Conservation (phyloP, 2,113 vertebrate species). For the Spizaetus ornatus region DNA sequence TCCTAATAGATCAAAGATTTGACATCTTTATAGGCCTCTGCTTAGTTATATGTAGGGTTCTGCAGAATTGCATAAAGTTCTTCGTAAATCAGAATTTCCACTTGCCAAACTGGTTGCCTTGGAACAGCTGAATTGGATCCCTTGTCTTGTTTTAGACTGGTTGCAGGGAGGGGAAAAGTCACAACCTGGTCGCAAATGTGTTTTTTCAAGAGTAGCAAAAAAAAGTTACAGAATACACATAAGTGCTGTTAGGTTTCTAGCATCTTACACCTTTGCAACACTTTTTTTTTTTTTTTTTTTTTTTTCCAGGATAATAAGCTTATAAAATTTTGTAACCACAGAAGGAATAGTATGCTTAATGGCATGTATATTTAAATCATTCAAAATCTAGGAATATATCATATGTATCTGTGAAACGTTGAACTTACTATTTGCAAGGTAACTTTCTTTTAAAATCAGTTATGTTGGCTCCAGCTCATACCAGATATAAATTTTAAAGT, state of each 20-base stretch:
- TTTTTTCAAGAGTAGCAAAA: neutral
- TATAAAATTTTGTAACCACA: neutral
- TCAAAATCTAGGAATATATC: neutral
- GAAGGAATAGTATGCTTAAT: neutral
- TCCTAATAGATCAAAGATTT: neutral
- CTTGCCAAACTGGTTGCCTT: neutral
- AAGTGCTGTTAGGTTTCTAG: neutral
- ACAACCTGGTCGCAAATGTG: neutral
- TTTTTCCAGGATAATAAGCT: neutral
- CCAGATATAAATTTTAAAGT: neutral
- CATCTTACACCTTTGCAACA: neutral
- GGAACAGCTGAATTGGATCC: neutral
- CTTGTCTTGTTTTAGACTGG: neutral
- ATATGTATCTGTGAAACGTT: neutral
- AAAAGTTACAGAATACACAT: neutral
- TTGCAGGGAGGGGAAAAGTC: neutral
- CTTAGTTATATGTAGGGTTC: neutral
- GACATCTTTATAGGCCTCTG: neutral
- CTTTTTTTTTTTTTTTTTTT: neutral
- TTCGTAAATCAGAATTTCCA: neutral
- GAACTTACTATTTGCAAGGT: neutral
- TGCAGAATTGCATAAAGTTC: neutral
- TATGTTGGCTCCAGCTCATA: neutral
- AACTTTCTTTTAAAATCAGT: neutral
- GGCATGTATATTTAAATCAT: neutral